A percentile compares a stretch with the other conserved stretches of the same genome.
phyloP scores from a whole-genome alignment of 2,797 vertebrate genomes.

The Chrysocyon brachyurus region DNA sequence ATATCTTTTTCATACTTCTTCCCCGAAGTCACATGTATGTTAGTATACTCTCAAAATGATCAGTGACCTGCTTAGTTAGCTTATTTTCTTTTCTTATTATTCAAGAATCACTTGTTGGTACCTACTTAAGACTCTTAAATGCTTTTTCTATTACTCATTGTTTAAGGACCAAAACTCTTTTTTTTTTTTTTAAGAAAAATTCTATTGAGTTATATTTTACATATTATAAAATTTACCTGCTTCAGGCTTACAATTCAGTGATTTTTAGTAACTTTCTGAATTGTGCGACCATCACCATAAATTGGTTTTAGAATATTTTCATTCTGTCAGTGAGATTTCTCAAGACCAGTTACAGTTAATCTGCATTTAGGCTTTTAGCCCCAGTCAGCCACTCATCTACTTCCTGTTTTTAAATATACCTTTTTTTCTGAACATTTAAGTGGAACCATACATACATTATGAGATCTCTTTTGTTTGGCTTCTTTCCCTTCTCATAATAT shows the following conservation, averaged over 20 bases:
- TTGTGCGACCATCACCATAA: not conserved
- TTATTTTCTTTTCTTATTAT: not conserved
- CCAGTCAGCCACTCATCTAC: not conserved
- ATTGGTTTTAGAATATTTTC: not conserved
- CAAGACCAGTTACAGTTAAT: not conserved
- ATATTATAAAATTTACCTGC: not conserved
- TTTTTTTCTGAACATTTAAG: conserved; percentile 30
- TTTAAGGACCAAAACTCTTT: not conserved
- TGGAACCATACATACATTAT: not conserved
- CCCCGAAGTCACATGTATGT: not conserved
- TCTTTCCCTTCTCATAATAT: not conserved
- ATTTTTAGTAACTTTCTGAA: conserved; percentile 20
- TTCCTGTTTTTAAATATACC: not conserved
- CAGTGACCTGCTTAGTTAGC: not conserved
- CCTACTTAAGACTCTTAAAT: not conserved
- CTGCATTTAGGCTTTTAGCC: not conserved
- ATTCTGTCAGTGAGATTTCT: not conserved
- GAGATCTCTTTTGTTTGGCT: not conserved
- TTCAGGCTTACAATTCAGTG: not conserved
- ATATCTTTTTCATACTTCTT: not conserved
- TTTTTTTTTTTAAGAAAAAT: not conserved
- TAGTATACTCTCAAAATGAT: not conserved
- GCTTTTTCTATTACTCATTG: not conserved
- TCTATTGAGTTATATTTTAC: not conserved
- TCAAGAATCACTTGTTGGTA: not conserved